These are phyloP conservation scores for Chelidonichthys spinosus DNA, from an alignment of 2,797 vertebrate species.

Conservation along the genomic window DNA sequence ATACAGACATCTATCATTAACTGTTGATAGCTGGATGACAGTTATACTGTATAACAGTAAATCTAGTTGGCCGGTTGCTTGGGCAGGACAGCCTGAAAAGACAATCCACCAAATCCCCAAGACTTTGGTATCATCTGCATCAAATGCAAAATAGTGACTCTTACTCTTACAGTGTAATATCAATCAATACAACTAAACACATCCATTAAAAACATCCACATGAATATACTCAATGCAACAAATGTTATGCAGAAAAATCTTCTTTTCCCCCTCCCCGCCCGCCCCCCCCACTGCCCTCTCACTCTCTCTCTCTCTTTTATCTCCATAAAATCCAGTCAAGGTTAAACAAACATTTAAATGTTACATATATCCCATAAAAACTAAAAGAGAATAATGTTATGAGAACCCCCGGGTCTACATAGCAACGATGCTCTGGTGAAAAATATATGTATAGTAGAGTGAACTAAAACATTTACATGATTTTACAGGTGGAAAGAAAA, in stretches of 20 bases:
- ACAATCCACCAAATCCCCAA: conserved; percentile 67
- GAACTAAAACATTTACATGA: conserved; percentile 84
- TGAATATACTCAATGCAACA: conserved; percentile 83
- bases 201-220: conserved; percentile 85
- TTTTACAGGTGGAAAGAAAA: conserved; percentile 81
- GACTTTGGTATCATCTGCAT: conserved; percentile 82
- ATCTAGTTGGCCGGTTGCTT: conserved; percentile 79
- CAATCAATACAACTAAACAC: conserved; percentile 85
- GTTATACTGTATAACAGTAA: conserved; percentile 86
- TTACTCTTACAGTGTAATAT: conserved; percentile 83
- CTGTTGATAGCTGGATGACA: conserved; percentile 79
- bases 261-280: neutral
- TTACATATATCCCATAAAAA: conserved; percentile 79
- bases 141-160: conserved; percentile 76
- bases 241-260: conserved; percentile 79
- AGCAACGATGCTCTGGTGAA: conserved; percentile 76
- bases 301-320: conserved; percentile 48
- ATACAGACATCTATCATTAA: conserved; percentile 81
- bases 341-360: conserved; percentile 84
- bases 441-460: conserved; percentile 81
- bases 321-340: conserved; percentile 77
- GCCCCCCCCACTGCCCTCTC: neutral
- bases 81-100: conserved; percentile 67
- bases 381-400: conserved; percentile 79
- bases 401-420: conserved; percentile 72